Percentiles rank a stretch among this genome's conserved stretches.
phyloP scores from a whole-genome alignment of 2,797 vertebrate genomes.

The Podarcis siculus region DNA sequence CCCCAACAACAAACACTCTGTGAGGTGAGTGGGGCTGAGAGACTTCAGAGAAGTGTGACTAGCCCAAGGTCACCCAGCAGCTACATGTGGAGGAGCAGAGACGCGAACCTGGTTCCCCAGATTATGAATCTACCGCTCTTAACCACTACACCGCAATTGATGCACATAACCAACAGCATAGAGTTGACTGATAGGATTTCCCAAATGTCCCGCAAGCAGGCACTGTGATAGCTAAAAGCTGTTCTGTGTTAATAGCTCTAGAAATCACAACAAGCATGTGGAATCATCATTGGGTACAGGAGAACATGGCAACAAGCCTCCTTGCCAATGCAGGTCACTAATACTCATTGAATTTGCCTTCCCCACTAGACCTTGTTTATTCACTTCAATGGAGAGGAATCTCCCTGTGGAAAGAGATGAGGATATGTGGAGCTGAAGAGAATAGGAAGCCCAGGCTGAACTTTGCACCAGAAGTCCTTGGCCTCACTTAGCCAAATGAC shows the following conservation, averaged over 20 bases:
- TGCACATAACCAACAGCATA: not conserved
- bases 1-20: too few species aligned
- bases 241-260: not conserved
- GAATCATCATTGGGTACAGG: not conserved
- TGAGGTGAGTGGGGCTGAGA: too few species aligned
- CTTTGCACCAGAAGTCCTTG: too few species aligned
- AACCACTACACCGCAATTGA: too few species aligned
- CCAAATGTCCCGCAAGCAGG: not conserved
- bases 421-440: not conserved
- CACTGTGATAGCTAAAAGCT: too few species aligned
- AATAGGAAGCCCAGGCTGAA: not conserved
- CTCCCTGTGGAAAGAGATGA: not conserved
- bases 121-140: too few species aligned
- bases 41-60: too few species aligned
- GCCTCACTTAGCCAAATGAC: too few species aligned
- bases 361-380: not conserved
- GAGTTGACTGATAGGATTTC: not conserved
- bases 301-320: not conserved
- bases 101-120: too few species aligned
- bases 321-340: not conserved
- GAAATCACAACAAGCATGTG: not conserved
- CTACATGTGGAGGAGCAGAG: too few species aligned
- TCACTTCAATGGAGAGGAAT: not conserved
- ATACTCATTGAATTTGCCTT: not conserved
- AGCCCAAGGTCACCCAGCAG: too few species aligned